Base-by-base conservation (phyloP, 2,888 invertebrate genomes). In the Tipula unca region DNA sequence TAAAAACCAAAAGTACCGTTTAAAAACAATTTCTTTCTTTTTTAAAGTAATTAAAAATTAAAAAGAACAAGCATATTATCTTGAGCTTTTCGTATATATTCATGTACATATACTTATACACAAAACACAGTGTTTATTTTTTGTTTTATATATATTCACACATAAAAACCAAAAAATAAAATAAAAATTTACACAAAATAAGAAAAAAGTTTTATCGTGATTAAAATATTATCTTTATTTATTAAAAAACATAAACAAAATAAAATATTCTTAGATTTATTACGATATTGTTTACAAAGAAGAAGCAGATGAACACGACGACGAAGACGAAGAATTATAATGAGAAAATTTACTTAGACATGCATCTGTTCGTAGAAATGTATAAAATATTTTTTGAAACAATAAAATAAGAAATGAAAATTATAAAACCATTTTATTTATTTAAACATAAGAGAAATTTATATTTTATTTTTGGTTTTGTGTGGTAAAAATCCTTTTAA, bases 201-300 rank as follows among this genome's bases (percentile, higher is more conserved):
- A 32, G n/a, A n/a, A 32, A 48, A 39, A 48, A 48, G 48, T 69
- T 25, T 69, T 69, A 69, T 69, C 69, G 69, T 25, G 69, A 69
- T 69, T 69, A 69, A 69, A 69, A 69, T 69, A 69, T 69, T 69
- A 69, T 69, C 69, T 69, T 69, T 69, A 69, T 69, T 69, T 69
- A 69, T 69, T 48, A 48, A 48, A 42, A 48, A 48, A 17, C 48
- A 48, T 48, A 48, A 48, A 48, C 48, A 48, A 48, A 69, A 69
- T 69, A 69, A 17, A 48, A 48, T 17, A 69, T n/a, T 25, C 25
- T 69, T 10, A 69, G 69, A 69, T 69, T 69, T 69, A 69, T 69
- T 69, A 69, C 69, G 69, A 69, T 25, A 69, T 25, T 69, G 69
- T 69, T 25, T 69, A 25, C 25, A 69, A 69, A 25, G 25, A 8